Base-by-base conservation (phyloP, 2,888 invertebrate genomes). In the Unio delphinus region DNA sequence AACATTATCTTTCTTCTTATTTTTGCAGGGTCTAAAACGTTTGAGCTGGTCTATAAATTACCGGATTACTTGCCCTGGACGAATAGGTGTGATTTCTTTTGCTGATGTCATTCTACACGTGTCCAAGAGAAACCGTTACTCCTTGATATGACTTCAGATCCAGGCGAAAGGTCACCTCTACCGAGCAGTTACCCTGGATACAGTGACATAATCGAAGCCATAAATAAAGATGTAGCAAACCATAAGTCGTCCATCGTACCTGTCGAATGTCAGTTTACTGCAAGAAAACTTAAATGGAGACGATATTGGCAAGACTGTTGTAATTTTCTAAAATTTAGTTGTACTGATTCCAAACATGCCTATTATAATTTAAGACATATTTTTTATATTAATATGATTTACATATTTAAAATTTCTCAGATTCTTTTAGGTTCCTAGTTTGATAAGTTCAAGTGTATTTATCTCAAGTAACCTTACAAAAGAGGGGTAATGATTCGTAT, bases 131-230 rank as follows among this genome's bases (percentile, higher is more conserved):
- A 90, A 4, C 92, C 91, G 20, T 78, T 89, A 23, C 77, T 92
- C 17, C 91, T 87, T 76, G 90, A 92, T 68, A 80, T 92, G 64
- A 86, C 85, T 26, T 77, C 80, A 58, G 91, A 92, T 81, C 91
- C 90, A 1, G 87, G 86, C 23, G 92, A 92, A 80, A 80, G 79
- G 30, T 85, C 83, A 62, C 88, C 89, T 23, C 78, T 91, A 8
- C 80, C 85, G 61, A 55, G 20, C 15, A 64, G 68, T 6, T 65
- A 77, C 61, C 69, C 69, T n/a, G 61, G 75, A 65, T 71, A 79
- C 64, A 69, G 64, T n/a, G 67, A 76, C 5, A 63, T 81, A 34
- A 62, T 67, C 7, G 54, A 64, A 3, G 63, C 68, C 34, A 81
- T 89, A 28, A 67, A 73, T 15, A 67, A 79, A 54, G 86, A 82